Percentiles rank a stretch among this genome's conserved stretches.
phyloP scores from a whole-genome alignment of 2,113 vertebrate genomes.

The Copsychus sechellarum region DNA sequence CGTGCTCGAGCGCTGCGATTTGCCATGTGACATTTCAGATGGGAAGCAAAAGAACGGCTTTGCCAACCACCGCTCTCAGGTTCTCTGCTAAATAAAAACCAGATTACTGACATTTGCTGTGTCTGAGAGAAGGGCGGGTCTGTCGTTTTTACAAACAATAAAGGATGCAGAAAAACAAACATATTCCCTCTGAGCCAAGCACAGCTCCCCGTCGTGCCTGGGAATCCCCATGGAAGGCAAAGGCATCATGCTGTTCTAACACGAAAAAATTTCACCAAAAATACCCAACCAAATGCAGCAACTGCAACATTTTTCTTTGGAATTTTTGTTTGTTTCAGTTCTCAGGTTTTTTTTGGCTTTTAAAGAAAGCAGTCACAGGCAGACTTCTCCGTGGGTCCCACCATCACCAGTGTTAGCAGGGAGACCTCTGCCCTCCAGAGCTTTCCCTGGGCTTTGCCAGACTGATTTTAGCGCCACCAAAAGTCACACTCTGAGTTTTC shows the following conservation, averaged over 20 bases:
- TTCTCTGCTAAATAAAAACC: conserved; percentile 15
- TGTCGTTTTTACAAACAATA: neutral
- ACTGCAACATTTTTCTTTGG: neutral
- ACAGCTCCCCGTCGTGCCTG: neutral
- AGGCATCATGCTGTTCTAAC: neutral
- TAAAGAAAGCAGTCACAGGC: neutral
- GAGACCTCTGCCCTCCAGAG: neutral
- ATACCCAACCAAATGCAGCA: conserved; percentile 4
- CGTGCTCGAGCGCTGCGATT: neutral
- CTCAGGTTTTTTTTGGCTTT: neutral
- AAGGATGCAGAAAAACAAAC: conserved; percentile 24
- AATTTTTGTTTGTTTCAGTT: neutral
- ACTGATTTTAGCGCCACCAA: neutral
- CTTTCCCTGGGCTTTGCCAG: no score
- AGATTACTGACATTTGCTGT: conserved; percentile 19
- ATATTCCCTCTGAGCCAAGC: neutral
- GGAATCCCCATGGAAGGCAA: conserved; percentile 47
- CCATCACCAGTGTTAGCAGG: neutral
- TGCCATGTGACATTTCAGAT: conserved; percentile 36
- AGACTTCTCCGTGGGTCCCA: neutral
- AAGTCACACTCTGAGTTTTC: neutral
- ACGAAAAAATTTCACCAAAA: conserved; percentile 29
- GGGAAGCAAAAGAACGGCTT: conserved; percentile 11
- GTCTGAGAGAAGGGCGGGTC: neutral
- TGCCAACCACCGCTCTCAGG: conserved; percentile 26